A percentile compares a stretch with the other conserved stretches of the same genome.
phyloP scores from a whole-genome alignment of 1,140 invertebrate species.

The Lordiphosa clarofinis region DNA sequence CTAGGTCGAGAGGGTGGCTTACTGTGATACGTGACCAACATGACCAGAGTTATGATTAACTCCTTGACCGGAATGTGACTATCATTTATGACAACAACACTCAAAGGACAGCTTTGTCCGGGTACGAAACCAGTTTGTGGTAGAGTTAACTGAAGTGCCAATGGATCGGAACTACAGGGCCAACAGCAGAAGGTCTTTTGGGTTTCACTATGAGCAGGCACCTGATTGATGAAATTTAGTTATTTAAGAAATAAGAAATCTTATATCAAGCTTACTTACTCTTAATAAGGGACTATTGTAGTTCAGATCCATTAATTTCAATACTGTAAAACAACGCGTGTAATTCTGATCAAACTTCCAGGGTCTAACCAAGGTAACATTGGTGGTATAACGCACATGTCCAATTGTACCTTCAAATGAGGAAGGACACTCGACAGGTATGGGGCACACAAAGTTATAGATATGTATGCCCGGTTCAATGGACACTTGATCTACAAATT shows the following conservation, averaged over 20 bases:
- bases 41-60: slow-evolving; percentile 39
- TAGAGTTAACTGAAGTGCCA: slow-evolving; percentile 42
- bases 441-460: slow-evolving; percentile 82
- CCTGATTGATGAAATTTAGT: slow-evolving; percentile 14
- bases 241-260: background rate
- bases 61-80: slow-evolving; percentile 53
- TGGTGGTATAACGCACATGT: slow-evolving; percentile 84
- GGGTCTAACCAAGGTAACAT: slow-evolving; percentile 85
- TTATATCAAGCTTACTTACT: slow-evolving; percentile 21
- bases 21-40: slow-evolving; percentile 53
- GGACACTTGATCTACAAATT: slow-evolving; percentile 37
- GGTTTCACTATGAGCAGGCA: slow-evolving; percentile 46
- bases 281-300: slow-evolving; percentile 63
- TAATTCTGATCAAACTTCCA: slow-evolving; percentile 88
- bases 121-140: slow-evolving; percentile 61
- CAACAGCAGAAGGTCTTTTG: slow-evolving; percentile 54
- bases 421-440: slow-evolving; percentile 83
- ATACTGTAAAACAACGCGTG: slow-evolving; percentile 86
- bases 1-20: slow-evolving; percentile 38
- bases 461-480: slow-evolving; percentile 81
- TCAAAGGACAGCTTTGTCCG: slow-evolving; percentile 46
- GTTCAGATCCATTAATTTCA: slow-evolving; percentile 87
- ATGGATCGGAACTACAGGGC: slow-evolving; percentile 53
- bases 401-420: slow-evolving; percentile 87
- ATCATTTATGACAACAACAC: slow-evolving; percentile 50